phyloP scores from a whole-genome alignment of 30 jellyfish, hydroid and myxozoan genomes.

The Sanderia malayensis region DNA sequence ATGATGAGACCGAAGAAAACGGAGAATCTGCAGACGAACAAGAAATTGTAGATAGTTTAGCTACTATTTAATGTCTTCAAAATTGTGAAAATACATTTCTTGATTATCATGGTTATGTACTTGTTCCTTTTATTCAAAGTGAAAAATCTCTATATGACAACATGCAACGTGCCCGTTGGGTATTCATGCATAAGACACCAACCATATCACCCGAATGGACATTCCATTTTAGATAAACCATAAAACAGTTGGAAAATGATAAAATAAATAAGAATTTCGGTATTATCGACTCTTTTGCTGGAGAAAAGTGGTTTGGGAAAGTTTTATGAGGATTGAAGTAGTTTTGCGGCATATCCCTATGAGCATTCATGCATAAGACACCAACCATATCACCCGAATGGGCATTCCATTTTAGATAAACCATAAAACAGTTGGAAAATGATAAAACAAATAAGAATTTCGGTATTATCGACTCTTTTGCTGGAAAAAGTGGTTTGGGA shows the following conservation, averaged over 20 bases:
- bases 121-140: background rate
- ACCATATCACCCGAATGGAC: background rate
- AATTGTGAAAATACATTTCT: background rate
- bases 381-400: background rate
- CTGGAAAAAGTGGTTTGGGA: background rate
- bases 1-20: constrained; percentile 1
- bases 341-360: background rate
- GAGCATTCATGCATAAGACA: background rate
- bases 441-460: background rate
- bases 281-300: background rate
- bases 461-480: background rate
- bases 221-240: background rate
- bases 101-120: background rate
- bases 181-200: background rate
- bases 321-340: background rate
- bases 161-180: background rate
- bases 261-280: background rate
- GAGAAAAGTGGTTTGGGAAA: background rate
- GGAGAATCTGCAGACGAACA: constrained; percentile 2
- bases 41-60: background rate
- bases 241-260: background rate
- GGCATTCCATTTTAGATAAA: background rate
- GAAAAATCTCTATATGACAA: background rate
- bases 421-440: background rate
- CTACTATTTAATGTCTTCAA: background rate